phyloP scores from a whole-genome alignment of 2,888 invertebrate species.

The Platycheirus rosarum region DNA sequence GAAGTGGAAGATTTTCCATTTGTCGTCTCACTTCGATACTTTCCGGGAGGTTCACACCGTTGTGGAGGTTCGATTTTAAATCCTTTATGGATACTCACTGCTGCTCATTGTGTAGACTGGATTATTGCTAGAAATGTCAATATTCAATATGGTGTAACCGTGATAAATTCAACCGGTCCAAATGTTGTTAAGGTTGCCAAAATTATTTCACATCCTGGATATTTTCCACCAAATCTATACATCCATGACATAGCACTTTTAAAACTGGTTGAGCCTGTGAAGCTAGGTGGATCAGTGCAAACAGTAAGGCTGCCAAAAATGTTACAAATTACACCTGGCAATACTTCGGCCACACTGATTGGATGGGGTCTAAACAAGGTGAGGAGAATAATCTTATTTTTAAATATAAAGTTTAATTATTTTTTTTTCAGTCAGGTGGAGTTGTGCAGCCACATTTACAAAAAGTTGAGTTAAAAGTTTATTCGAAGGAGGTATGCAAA shows the following conservation, averaged over 20 bases:
- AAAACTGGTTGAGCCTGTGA: slow-evolving; percentile 75
- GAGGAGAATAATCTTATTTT: slow-evolving; percentile 44
- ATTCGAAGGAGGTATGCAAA: slow-evolving; percentile 81
- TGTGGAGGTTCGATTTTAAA: slow-evolving; percentile 80
- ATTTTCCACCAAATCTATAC: slow-evolving; percentile 76
- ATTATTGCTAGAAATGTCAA: slow-evolving; percentile 75
- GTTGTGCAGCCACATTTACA: slow-evolving; percentile 79
- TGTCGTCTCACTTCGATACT: slow-evolving; percentile 77
- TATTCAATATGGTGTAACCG: slow-evolving; percentile 79
- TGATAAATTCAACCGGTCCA: slow-evolving; percentile 76
- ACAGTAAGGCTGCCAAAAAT: slow-evolving; percentile 78
- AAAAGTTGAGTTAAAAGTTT: slow-evolving; percentile 80
- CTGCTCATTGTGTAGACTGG: slow-evolving; percentile 79
- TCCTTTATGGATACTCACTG: slow-evolving; percentile 79
- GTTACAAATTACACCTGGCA: slow-evolving; percentile 72
- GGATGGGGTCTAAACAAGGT: slow-evolving; percentile 82
- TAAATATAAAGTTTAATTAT: not conserved
- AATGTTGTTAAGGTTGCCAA: slow-evolving; percentile 76
- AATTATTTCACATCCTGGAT: slow-evolving; percentile 78
- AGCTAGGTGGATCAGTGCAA: slow-evolving; percentile 75
- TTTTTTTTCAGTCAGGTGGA: slow-evolving; percentile 79
- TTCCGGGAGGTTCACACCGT: slow-evolving; percentile 77
- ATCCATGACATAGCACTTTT: slow-evolving; percentile 80
- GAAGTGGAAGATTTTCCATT: slow-evolving; percentile 78
- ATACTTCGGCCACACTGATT: slow-evolving; percentile 77